A percentile compares a stretch with the other conserved stretches of the same genome.
phyloP scores from a whole-genome alignment of 2,888 invertebrate genomes.

The Ormyrus labotus region DNA sequence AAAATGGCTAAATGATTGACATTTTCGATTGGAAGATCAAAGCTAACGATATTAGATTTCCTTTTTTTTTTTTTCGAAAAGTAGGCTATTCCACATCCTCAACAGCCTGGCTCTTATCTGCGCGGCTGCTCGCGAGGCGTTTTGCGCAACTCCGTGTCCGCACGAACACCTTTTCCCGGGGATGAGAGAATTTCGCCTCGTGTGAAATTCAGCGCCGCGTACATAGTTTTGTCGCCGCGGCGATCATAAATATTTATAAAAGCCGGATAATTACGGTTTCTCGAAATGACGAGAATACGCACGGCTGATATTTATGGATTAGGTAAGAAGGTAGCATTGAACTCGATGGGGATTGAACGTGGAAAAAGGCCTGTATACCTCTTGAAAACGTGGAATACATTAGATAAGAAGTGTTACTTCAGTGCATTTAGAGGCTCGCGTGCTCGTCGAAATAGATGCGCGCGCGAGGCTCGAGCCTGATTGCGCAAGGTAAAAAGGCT shows the following conservation, averaged over 20 bases:
- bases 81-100: constrained; percentile 40
- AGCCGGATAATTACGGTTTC: too few species aligned
- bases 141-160: neutral
- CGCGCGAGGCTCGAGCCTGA: neutral
- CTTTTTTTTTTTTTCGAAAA: constrained; percentile 34
- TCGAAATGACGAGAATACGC: too few species aligned
- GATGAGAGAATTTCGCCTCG: constrained; percentile 36
- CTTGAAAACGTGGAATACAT: constrained; percentile 30
- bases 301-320: too few species aligned
- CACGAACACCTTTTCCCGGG: constrained; percentile 26
- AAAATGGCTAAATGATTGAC: too few species aligned
- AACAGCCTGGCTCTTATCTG: constrained; percentile 46
- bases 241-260: too few species aligned
- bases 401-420: constrained; percentile 23
- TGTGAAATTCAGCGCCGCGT: constrained; percentile 20
- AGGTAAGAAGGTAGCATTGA: neutral
- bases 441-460: constrained; percentile 12
- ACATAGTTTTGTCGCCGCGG: too few species aligned
- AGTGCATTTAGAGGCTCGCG: neutral
- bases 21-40: neutral
- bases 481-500: neutral
- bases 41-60: constrained; percentile 17
- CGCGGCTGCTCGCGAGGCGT: constrained; percentile 18
- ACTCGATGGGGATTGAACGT: constrained; percentile 10
- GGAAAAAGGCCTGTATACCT: neutral